Evolutionary conservation across 92 coral and sea anemone species (phyloP).

Genomic region (Muricea muricata): DNA sequence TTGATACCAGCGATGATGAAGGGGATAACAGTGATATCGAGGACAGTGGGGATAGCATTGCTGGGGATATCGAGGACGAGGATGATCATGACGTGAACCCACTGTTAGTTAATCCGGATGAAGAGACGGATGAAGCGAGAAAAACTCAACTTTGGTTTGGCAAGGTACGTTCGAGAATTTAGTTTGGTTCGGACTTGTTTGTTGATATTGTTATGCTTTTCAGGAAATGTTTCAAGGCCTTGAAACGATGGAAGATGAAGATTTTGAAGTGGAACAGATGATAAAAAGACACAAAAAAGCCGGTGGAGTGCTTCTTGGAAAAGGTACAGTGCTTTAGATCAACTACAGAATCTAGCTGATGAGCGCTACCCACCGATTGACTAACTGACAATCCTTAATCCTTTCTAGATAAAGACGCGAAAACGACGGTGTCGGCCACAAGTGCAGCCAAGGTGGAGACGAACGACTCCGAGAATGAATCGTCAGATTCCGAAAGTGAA

Average conservation of each 20-base stretch:
- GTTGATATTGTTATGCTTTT: not conserved
- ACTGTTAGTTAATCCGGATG: constrained; percentile 75
- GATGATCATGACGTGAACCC: constrained; percentile 72
- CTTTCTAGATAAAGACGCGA: not conserved
- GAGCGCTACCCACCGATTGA: not conserved
- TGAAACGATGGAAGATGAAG: constrained; percentile 90
- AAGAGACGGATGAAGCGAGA: constrained; percentile 69
- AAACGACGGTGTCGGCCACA: constrained; percentile 11
- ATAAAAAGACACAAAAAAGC: constrained; percentile 82
- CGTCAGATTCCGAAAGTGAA: constrained; percentile 77
- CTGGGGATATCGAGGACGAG: constrained; percentile 8
- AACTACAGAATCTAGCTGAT: too few species aligned
- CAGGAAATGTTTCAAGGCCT: constrained; percentile 92
- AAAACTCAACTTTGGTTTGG: constrained; percentile 89
- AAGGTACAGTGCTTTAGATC: not conserved
- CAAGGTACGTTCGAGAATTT: constrained; percentile 89
- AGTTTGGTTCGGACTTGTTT: too few species aligned
- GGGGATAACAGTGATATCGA: constrained; percentile 44
- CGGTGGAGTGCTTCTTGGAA: constrained; percentile 82
- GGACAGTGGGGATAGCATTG: constrained; percentile 29
- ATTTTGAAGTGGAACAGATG: constrained; percentile 88
- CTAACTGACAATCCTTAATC: not conserved
- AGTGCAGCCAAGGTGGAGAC: constrained; percentile 40
- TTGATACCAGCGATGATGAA: constrained; percentile 53
- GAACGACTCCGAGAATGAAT: constrained; percentile 25